phyloP scores from a whole-genome alignment of 2,888 invertebrate genomes.

The Tinea trinotella region DNA sequence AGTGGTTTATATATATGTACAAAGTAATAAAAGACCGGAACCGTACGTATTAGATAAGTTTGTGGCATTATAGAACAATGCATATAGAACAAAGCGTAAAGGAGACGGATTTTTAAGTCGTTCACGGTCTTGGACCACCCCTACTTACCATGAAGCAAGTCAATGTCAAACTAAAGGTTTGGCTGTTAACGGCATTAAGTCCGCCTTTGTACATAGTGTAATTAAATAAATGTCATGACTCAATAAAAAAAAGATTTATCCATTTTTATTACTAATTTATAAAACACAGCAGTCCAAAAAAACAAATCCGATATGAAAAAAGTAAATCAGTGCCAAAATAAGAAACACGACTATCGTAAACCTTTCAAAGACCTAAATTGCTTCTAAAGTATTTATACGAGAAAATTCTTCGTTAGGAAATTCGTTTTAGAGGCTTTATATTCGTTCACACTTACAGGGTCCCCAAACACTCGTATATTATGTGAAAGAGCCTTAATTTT shows the following conservation, averaged over 20 bases:
- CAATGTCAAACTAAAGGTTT: too few relatives aligned
- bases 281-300: background rate
- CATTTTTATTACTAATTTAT: too few relatives aligned
- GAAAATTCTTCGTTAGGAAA: background rate
- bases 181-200: too few relatives aligned
- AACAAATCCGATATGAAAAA: background rate
- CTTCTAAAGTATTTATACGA: constrained; percentile 16
- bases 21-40: too few relatives aligned
- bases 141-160: background rate
- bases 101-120: background rate
- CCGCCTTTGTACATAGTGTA: too few relatives aligned
- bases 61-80: background rate
- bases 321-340: constrained; percentile 1
- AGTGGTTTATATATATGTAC: too few relatives aligned
- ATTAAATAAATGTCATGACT: background rate
- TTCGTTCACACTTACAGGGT: constrained; percentile 4
- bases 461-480: constrained; percentile 26
- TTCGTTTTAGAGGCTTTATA: constrained; percentile 10
- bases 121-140: too few relatives aligned
- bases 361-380: constrained; percentile 12
- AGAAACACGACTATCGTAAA: background rate
- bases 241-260: background rate
- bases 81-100: background rate
- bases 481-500: constrained; percentile 28
- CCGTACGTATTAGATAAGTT: too few relatives aligned